Evolutionary conservation across 2,797 vertebrate species (phyloP).

Genomic region (Enteromius fasciolatus): DNA sequence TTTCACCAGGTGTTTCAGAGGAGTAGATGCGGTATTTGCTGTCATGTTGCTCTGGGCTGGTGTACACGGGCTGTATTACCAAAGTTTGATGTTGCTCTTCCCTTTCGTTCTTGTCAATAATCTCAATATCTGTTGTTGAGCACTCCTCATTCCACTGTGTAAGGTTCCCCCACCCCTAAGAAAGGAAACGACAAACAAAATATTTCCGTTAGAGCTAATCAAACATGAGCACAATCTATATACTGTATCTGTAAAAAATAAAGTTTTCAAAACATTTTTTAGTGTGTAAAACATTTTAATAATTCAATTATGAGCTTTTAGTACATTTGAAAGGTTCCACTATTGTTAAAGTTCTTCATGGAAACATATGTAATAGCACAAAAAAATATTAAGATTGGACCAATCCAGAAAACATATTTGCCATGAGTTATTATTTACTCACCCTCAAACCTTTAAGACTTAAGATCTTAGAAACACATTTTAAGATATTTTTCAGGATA

Average conservation of each 20-base stretch:
- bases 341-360: background rate
- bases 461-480: background rate
- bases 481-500: background rate
- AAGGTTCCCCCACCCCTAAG: slow-evolving; percentile 44
- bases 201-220: background rate
- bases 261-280: background rate
- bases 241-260: background rate
- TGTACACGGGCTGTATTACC: slow-evolving; percentile 20
- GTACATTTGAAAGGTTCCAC: background rate
- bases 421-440: background rate
- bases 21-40: slow-evolving; percentile 15
- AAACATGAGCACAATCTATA: background rate
- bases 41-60: background rate
- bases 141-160: slow-evolving; percentile 49
- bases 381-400: background rate
- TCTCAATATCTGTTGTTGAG: slow-evolving; percentile 56
- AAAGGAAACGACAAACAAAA: slow-evolving; percentile 12
- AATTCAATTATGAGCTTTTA: background rate
- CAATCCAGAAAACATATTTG: background rate
- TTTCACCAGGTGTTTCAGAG: slow-evolving; percentile 28
- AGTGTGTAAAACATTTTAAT: background rate
- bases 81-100: slow-evolving; percentile 25
- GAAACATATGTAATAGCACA: no score
- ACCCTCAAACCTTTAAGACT: background rate
- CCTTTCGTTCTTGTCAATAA: slow-evolving; percentile 38